Base-by-base conservation (phyloP, 2,888 invertebrate genomes). In the Ectemnius lituratus region DNA sequence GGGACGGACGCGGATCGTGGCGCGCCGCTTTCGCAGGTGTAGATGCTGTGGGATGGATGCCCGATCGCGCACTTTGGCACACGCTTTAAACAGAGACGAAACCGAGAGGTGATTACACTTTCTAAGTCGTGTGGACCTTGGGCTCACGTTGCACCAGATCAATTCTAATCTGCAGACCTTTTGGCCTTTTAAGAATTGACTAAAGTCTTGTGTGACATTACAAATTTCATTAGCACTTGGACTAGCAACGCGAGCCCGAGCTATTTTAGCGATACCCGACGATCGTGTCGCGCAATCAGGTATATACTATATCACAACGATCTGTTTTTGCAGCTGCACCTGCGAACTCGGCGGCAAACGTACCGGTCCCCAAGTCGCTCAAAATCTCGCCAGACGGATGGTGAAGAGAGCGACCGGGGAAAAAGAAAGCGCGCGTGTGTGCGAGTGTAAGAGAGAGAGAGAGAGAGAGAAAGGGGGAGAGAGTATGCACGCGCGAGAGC, bases 1-100 rank as follows among this genome's bases (percentile, higher is more conserved):
- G 64, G 66, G 65, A 62, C 58, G 61, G 67, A 67, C 57, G 72
- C 70, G 67, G 59, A 63, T 76, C 73, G 64, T 70, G 69, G 66
- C 62, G 68, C 73, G 75, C 74, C 49, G 73, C 70, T 61, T 70
- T 77, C 81, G 77, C 75, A 81, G 81, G 81, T 81, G 81, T 73
- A 81, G 79, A 56, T 47, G n/a, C n/a, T 52, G 52, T 16, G 52
- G 58, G 61, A 27, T 52, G 27, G 59, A 62, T 66, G 49, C 60
- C 45, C 49, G 69, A 56, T 56, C 71, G 47, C 57, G 46, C 62
- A 57, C 23, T 45, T 46, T 28, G 59, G 45, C 61, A 52, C 58
- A 45, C 5, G 18, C 52, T 67, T 70, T 37, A 47, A 56, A 67
- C 14, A 46, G 20, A 56, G 45, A 57, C 18, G 56, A 58, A 28